Evolutionary conservation across 2,113 vertebrate species (phyloP).

Genomic region (Kryptolebias marmoratus): DNA sequence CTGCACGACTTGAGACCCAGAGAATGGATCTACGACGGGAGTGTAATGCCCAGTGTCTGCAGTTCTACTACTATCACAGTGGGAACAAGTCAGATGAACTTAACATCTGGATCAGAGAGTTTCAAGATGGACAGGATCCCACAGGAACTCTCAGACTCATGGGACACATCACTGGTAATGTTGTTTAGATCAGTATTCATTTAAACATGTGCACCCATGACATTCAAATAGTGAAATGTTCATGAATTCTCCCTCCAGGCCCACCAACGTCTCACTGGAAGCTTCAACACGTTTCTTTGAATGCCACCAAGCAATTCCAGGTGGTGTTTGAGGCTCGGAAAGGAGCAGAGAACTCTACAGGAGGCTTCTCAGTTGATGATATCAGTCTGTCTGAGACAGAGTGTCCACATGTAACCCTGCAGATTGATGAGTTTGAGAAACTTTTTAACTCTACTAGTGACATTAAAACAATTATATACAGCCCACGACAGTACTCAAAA

Average conservation of each 20-base stretch:
- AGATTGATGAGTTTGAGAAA: conserved; percentile 79
- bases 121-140: neutral
- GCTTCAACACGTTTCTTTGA: conserved; percentile 77
- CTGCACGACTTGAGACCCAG: conserved; percentile 80
- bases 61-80: conserved; percentile 86
- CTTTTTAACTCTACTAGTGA: conserved; percentile 39
- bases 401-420: conserved; percentile 84
- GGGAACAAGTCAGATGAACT: conserved; percentile 74
- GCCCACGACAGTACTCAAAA: conserved; percentile 83
- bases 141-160: conserved; percentile 63
- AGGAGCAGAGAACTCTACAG: conserved; percentile 75
- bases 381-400: conserved; percentile 86
- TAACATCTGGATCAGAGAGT: conserved; percentile 82
- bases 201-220: neutral
- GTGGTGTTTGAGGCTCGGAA: conserved; percentile 81
- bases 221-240: too few relatives aligned
- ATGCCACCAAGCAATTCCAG: conserved; percentile 77
- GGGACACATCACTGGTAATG: conserved; percentile 78
- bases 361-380: conserved; percentile 88
- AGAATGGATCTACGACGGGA: conserved; percentile 74
- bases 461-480: conserved; percentile 40
- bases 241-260: conserved; percentile 27
- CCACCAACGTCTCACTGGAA: conserved; percentile 79
- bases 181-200: neutral
- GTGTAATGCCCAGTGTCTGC: conserved; percentile 82